A percentile compares a stretch with the other conserved stretches of the same genome.
Evolutionary conservation across 2,113 vertebrate genomes (phyloP).

Genomic region (Origma solitaria): DNA sequence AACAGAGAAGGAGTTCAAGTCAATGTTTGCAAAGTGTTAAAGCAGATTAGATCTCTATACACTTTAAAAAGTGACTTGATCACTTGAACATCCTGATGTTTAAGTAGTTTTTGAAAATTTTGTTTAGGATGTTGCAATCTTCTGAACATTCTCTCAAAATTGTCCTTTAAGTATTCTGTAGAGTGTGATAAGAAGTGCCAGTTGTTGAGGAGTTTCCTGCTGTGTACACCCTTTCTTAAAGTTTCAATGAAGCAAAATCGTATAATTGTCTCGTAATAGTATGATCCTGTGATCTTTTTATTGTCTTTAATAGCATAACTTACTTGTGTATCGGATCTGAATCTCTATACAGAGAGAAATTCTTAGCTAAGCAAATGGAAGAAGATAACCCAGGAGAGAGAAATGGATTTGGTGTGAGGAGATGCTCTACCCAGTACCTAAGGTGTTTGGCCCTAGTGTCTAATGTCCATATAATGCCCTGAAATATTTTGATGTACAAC

Average conservation of each 20-base stretch:
- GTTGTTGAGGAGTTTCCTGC: background rate
- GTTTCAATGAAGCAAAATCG: background rate
- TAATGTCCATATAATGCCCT: constrained; percentile 30
- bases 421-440: constrained; percentile 46
- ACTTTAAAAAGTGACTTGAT: background rate
- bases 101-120: background rate
- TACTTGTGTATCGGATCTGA: constrained; percentile 48
- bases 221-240: background rate
- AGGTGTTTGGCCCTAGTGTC: constrained; percentile 48
- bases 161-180: background rate
- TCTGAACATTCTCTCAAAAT: background rate
- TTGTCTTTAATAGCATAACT: constrained; percentile 51
- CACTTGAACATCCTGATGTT: background rate
- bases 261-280: constrained; percentile 7
- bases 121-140: background rate
- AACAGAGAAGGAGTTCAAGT: background rate
- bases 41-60: background rate
- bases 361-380: constrained; percentile 57
- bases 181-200: background rate
- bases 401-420: constrained; percentile 59
- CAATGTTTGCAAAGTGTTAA: background rate
- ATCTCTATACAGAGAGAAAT: constrained; percentile 57
- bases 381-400: constrained; percentile 40
- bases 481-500: background rate
- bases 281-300: constrained; percentile 43